Evolutionary conservation across 1,140 invertebrate genomes (phyloP), one percentile per base, ranked within the genome.

Genomic region (Eurosta solidaginis): DNA sequence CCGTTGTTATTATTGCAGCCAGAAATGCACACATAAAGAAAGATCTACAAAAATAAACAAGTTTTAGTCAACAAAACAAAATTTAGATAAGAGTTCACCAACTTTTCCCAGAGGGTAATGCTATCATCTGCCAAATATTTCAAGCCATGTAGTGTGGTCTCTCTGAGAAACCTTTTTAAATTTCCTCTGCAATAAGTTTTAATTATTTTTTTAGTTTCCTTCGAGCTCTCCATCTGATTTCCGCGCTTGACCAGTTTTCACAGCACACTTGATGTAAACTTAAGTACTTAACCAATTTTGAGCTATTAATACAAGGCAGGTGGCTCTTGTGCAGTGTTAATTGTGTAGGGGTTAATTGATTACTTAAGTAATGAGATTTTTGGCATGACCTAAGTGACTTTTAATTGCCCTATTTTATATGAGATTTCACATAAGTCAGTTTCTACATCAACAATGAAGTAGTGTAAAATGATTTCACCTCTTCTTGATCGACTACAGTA

Each of bases 61-160:
- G 33, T 40, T 44, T 6, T 22, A 76, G n/a, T 50, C 52, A 1
- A 12, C 17, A 50, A 25, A 0, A 22, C 0, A 14, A 76, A 9
- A 40, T 0, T 7, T 54, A 59, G 9, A 7, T 1, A 17, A 17
- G 2, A 52, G 33, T 20, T n/a, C 6, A 80, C 78, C 85, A 85
- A 94, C 93, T 93, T 92, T 89, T 95, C 94, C 54, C 90, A 87
- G 63, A 91, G 88, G 1, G 92, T 91, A 1, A 94, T 86, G 29
- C 88, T 90, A 40, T 47, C 76, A 17, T 80, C 79, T 6, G 47
- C 77, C 45, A 80, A 49, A 73, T 78, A 80, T 78, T 80, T 80
- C 6, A 80, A 45, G 2, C 79, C 79, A 54, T 80, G 79, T 27
- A 80, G 36, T 12, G 77, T 76, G 7, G 79, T 78, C 27, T 80